These are phyloP conservation scores for Apodemus sylvaticus DNA, from an alignment of 2,113 vertebrate species.

Conservation along the genomic window DNA sequence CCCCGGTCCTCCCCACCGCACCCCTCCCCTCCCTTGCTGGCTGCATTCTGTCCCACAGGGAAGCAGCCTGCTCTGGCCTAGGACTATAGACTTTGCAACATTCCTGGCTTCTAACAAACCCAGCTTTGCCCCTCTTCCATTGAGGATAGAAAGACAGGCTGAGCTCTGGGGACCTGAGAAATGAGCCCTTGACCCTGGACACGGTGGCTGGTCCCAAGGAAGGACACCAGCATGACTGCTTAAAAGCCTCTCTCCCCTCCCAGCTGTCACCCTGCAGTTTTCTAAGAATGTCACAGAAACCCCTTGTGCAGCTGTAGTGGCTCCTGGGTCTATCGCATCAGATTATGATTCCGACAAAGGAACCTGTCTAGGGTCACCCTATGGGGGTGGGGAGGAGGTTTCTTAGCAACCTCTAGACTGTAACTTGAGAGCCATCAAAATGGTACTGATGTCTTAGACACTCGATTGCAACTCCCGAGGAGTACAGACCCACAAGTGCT, in stretches of 20 bases:
- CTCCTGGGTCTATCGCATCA: background rate
- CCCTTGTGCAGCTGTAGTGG: too few relatives aligned
- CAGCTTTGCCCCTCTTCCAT: too few relatives aligned
- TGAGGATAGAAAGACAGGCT: background rate
- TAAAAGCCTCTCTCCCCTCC: background rate
- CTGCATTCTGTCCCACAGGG: rapidly evolving
- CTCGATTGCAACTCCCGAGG: background rate
- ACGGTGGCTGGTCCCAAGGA: too few relatives aligned
- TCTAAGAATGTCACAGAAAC: background rate
- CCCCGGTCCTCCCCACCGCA: background rate
- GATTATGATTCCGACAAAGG: background rate
- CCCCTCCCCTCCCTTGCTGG: rapidly evolving
- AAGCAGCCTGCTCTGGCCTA: too few relatives aligned
- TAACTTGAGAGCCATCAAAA: background rate
- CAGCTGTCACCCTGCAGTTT: background rate
- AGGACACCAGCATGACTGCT: background rate
- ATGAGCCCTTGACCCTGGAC: background rate
- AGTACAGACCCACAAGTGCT: background rate
- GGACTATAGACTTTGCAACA: too few relatives aligned
- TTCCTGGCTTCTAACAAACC: background rate
- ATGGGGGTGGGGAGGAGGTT: too few relatives aligned
- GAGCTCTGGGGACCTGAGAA: background rate
- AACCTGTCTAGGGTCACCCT: too few relatives aligned
- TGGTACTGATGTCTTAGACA: background rate
- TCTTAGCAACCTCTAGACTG: background rate